phyloP scores from a whole-genome alignment of 2,113 vertebrate genomes.

The Corydoras maculifer region DNA sequence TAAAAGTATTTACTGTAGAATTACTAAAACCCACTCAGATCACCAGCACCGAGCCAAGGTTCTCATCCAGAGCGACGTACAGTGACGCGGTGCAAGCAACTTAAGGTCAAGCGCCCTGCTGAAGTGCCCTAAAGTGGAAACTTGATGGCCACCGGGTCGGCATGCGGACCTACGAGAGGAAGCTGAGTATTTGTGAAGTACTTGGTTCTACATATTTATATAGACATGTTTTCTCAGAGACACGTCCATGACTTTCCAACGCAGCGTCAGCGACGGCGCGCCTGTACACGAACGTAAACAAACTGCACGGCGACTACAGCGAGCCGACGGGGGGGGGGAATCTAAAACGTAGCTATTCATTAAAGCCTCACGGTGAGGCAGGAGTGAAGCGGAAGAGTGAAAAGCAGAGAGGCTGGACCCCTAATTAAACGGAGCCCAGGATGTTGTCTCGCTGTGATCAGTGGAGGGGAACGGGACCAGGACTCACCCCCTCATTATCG shows the following conservation, averaged over 20 bases:
- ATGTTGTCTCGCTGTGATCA: constrained; percentile 48
- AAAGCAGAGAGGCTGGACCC: constrained; percentile 29
- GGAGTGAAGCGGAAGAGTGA: constrained; percentile 21
- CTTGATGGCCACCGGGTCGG: too few species aligned
- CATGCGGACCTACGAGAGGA: too few species aligned
- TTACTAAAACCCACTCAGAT: too few species aligned
- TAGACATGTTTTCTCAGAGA: neutral
- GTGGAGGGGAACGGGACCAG: constrained; percentile 49
- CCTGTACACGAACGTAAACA: constrained; percentile 4
- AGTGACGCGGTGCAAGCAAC: too few species aligned
- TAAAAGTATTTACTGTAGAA: too few species aligned
- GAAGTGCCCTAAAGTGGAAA: too few species aligned
- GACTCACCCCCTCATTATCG: constrained; percentile 58
- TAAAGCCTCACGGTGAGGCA: neutral
- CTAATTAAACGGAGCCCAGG: constrained; percentile 36
- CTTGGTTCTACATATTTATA: too few species aligned
- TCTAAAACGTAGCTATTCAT: neutral
- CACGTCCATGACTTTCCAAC: too few species aligned
- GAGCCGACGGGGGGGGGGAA: neutral
- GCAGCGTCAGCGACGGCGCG: neutral
- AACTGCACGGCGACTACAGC: neutral
- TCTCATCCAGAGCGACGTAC: too few species aligned
- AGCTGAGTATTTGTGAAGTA: too few species aligned
- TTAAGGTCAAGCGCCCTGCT: too few species aligned
- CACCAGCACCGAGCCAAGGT: too few species aligned